These are phyloP conservation scores for Meteorus sp. DNA, from an alignment of 1,140 invertebrate species.

Conservation along the genomic window DNA sequence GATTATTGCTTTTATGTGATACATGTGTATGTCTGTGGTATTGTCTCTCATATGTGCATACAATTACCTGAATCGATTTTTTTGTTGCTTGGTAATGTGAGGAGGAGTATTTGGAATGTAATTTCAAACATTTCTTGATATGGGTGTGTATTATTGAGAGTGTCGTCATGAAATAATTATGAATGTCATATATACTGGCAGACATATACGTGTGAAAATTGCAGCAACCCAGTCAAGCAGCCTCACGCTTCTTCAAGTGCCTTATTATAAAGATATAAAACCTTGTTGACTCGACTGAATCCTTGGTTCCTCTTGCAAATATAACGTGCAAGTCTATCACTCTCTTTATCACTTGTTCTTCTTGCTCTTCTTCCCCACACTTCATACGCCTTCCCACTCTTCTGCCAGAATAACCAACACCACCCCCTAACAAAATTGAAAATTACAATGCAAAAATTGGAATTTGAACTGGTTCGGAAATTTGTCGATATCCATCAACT, in stretches of 20 bases:
- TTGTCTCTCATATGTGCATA: too few relatives aligned
- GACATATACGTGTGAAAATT: slow-evolving; percentile 40
- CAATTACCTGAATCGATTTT: neutral
- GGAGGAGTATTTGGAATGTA: too few relatives aligned
- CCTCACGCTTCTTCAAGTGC: slow-evolving; percentile 19
- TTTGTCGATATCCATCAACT: too few relatives aligned
- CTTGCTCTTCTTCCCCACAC: neutral
- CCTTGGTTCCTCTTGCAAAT: too few relatives aligned
- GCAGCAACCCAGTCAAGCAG: slow-evolving; percentile 27
- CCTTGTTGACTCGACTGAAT: too few relatives aligned
- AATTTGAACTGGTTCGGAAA: neutral
- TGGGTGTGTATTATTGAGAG: neutral
- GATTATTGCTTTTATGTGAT: slow-evolving; percentile 27
- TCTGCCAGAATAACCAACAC: neutral
- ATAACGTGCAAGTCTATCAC: neutral
- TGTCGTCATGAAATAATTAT: neutral
- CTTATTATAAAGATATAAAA: slow-evolving; percentile 15
- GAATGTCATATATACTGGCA: slow-evolving; percentile 24
- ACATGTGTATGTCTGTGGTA: slow-evolving; percentile 38
- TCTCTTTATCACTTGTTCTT: neutral
- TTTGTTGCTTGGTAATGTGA: too few relatives aligned
- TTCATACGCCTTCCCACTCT: neutral
- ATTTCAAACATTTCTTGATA: too few relatives aligned
- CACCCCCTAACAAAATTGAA: neutral
- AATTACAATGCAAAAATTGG: neutral